phyloP scores from a whole-genome alignment of 2,888 invertebrate species.

The Alloscopus bannaensis region DNA sequence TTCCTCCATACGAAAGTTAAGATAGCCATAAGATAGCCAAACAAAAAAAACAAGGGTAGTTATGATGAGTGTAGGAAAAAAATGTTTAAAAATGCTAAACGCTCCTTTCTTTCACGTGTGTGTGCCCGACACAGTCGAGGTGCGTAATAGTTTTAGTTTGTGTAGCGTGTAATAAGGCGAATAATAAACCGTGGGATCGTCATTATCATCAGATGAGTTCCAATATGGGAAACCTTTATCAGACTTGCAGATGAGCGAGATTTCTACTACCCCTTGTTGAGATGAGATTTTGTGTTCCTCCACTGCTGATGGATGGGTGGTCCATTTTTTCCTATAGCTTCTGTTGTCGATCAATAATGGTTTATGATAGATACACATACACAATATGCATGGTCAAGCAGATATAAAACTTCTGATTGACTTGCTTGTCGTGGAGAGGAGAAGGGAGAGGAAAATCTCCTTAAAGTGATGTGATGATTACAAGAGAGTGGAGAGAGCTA shows the following conservation, averaged over 20 bases:
- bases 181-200: slow-evolving; percentile 52
- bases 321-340: slow-evolving; percentile 41
- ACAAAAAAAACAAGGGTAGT: slow-evolving; percentile 1
- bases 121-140: not conserved
- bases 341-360: slow-evolving; percentile 11
- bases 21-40: no score
- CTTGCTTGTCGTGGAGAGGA: slow-evolving; percentile 21
- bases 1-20: no score
- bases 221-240: slow-evolving; percentile 50
- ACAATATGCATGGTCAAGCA: slow-evolving; percentile 15
- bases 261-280: slow-evolving; percentile 33
- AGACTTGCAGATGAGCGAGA: slow-evolving; percentile 51
- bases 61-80: not conserved
- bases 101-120: not conserved
- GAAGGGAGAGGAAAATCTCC: slow-evolving; percentile 14
- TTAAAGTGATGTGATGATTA: slow-evolving; percentile 49
- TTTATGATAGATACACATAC: not conserved
- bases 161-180: slow-evolving; percentile 33
- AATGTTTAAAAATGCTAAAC: slow-evolving; percentile 12
- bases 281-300: slow-evolving; percentile 43
- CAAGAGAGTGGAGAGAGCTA: slow-evolving; percentile 22
- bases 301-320: slow-evolving; percentile 62
- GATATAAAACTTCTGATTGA: slow-evolving; percentile 34
- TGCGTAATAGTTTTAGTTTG: slow-evolving; percentile 29
- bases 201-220: slow-evolving; percentile 22